Conservation (phyloP, 2,888 invertebrate species). For the Axea sp. region DNA sequence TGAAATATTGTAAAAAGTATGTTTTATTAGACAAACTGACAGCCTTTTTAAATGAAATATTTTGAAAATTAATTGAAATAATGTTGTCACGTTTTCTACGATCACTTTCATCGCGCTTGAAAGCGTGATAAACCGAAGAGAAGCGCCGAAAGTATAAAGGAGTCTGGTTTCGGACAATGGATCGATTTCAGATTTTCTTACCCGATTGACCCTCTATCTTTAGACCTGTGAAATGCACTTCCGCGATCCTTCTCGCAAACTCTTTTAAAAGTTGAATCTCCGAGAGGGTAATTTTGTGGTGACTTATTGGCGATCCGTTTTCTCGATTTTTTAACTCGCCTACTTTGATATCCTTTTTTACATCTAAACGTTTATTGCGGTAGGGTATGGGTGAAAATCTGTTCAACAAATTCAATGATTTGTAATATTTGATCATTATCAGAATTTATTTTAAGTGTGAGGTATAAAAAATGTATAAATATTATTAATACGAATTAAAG, state of each 20-base stretch:
- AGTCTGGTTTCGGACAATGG: constrained; percentile 26
- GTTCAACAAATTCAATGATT: constrained; percentile 3
- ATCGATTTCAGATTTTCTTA: constrained; percentile 42
- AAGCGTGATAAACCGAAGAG: too few species aligned
- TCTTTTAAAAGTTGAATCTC: constrained; percentile 17
- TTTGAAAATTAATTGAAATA: too few species aligned
- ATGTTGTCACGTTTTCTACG: constrained; percentile 15
- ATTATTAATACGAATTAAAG: background rate
- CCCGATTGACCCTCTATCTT: constrained; percentile 34
- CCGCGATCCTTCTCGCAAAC: constrained; percentile 1
- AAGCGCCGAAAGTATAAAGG: background rate
- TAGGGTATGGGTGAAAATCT: constrained; percentile 9
- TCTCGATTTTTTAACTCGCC: constrained; percentile 9
- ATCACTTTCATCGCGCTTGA: too few species aligned
- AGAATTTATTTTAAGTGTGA: background rate
- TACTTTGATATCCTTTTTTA: background rate
- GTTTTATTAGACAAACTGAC: too few species aligned
- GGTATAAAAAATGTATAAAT: background rate
- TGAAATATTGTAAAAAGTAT: too few species aligned
- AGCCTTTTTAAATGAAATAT: too few species aligned
- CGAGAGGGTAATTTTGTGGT: constrained; percentile 15
- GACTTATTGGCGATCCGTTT: constrained; percentile 29
- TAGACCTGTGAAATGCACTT: constrained; percentile 7
- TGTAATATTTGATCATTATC: background rate
- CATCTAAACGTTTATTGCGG: constrained; percentile 5